Percentiles rank a stretch among this genome's conserved stretches.
These are phyloP conservation scores for Spheniscus humboldti DNA, from an alignment of 2,797 vertebrate genomes.

Conservation along the genomic window DNA sequence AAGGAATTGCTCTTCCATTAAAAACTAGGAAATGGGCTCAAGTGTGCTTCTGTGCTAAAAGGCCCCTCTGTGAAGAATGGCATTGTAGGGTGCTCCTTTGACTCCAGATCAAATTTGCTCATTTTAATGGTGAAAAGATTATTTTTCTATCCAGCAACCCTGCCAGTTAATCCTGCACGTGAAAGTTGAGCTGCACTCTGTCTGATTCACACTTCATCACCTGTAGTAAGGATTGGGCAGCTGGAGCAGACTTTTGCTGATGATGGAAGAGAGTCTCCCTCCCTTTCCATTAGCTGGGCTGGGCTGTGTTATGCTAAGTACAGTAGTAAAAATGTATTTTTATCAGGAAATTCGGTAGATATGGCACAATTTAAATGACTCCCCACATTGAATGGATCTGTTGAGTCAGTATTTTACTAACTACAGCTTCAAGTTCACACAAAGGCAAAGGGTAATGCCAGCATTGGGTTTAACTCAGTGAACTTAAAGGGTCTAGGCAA, in stretches of 20 bases:
- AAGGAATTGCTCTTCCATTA: background rate
- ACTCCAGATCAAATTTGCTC: conserved; percentile 3
- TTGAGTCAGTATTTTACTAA: background rate
- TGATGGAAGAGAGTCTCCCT: background rate
- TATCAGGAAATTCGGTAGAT: conserved; percentile 20
- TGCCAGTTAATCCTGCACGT: background rate
- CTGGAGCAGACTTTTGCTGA: background rate
- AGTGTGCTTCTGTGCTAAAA: background rate
- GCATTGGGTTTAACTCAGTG: background rate
- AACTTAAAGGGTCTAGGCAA: background rate
- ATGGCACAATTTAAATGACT: background rate
- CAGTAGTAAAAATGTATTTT: background rate
- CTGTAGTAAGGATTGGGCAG: background rate
- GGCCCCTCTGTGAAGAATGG: background rate
- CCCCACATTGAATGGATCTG: background rate
- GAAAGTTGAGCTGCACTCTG: conserved; percentile 29
- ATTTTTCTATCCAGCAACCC: background rate
- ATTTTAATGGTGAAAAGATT: conserved; percentile 12
- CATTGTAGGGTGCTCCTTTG: background rate
- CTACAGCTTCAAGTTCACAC: background rate
- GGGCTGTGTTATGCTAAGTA: background rate
- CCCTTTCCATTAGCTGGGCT: background rate
- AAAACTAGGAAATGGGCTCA: background rate
- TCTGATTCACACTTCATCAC: conserved; percentile 55
- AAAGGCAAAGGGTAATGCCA: background rate